Conservation (phyloP, 2,888 invertebrate genomes). For the Scaptomyza reducta region DNA sequence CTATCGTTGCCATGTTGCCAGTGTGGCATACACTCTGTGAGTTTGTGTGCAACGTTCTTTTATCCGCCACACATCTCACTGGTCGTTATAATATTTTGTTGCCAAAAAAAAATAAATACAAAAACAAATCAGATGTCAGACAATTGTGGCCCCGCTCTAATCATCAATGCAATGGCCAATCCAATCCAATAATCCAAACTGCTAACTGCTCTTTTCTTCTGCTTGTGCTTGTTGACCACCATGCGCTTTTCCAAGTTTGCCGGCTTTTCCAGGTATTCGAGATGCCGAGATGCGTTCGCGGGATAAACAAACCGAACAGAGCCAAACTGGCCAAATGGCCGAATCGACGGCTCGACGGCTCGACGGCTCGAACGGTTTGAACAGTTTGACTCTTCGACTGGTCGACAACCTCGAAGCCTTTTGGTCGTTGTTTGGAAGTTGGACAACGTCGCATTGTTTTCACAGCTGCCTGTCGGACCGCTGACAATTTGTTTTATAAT, state of each 20-base stretch:
- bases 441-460: conserved; percentile 73
- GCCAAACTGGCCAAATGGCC: conserved; percentile 25
- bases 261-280: conserved; percentile 67
- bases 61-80: conserved; percentile 67
- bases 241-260: conserved; percentile 58
- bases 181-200: background rate
- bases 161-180: conserved; percentile 65
- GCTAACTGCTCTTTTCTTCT: conserved; percentile 7
- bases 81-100: conserved; percentile 84
- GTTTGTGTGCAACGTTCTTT: conserved; percentile 19
- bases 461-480: conserved; percentile 70
- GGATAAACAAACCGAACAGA: conserved; percentile 52
- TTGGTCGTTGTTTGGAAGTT: background rate
- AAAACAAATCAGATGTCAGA: conserved; percentile 83
- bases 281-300: conserved; percentile 59
- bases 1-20: conserved; percentile 27
- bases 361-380: conserved; percentile 1
- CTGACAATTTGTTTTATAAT: conserved; percentile 84
- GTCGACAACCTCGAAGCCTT: conserved; percentile 35
- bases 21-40: conserved; percentile 11
- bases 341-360: conserved; percentile 10
- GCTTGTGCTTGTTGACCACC: conserved; percentile 37
- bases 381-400: conserved; percentile 22
- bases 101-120: conserved; percentile 50
- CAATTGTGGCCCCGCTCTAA: conserved; percentile 71